These are phyloP conservation scores for Carcina quercana DNA, from an alignment of 2,888 invertebrate genomes.

Conservation along the genomic window DNA sequence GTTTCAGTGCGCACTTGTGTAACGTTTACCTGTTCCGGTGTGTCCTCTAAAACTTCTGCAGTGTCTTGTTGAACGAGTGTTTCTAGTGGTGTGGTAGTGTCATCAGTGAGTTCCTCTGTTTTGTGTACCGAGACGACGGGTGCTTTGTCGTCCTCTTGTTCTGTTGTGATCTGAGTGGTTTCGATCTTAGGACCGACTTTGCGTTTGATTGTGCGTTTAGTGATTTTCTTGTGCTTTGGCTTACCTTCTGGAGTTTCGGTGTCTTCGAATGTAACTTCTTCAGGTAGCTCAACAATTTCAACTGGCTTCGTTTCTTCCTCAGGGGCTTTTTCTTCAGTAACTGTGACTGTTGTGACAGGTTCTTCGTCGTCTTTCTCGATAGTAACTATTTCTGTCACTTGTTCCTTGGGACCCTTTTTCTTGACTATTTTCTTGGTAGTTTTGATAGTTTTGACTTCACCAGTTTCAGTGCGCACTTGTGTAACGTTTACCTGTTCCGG, in stretches of 20 bases:
- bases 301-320: constrained; percentile 23
- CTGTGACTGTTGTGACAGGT: constrained; percentile 20
- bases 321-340: constrained; percentile 21
- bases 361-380: constrained; percentile 45
- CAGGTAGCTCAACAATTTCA: constrained; percentile 25
- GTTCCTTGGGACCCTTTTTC: constrained; percentile 8
- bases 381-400: constrained; percentile 24
- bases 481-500: constrained; percentile 45
- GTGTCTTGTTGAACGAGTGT: neutral
- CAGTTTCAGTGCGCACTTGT: constrained; percentile 25
- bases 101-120: constrained; percentile 16
- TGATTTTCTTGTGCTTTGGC: constrained; percentile 21
- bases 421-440: constrained; percentile 23
- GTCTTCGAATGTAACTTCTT: constrained; percentile 35
- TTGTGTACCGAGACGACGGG: constrained; percentile 9
- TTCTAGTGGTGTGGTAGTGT: constrained; percentile 17
- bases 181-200: constrained; percentile 27
- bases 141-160: constrained; percentile 10
- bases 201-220: constrained; percentile 18
- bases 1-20: constrained; percentile 21
- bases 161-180: constrained; percentile 13
- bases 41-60: neutral
- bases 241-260: constrained; percentile 29
- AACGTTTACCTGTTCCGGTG: constrained; percentile 21
- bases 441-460: constrained; percentile 22